A percentile compares a stretch with the other conserved stretches of the same genome.
Evolutionary conservation across 2,797 vertebrate species (phyloP).

Genomic region (Malacoctenus gilli): DNA sequence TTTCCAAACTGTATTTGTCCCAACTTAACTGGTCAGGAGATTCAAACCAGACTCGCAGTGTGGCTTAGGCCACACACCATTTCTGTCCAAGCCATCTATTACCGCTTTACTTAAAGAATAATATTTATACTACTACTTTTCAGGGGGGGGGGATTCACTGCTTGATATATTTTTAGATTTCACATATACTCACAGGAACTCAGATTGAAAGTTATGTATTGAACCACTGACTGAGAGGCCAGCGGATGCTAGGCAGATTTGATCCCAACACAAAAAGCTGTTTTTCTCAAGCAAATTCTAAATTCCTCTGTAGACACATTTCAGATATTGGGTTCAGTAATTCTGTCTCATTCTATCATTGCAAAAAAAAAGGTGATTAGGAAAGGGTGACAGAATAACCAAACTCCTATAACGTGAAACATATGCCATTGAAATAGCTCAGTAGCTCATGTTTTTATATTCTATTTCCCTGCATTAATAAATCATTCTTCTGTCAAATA

Average conservation of each 20-base stretch:
- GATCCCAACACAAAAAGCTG: constrained; percentile 12
- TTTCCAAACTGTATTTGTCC: constrained; percentile 29
- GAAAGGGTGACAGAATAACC: no score
- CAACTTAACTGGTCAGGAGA: constrained; percentile 20
- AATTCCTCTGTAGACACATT: neutral
- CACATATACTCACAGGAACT: no score
- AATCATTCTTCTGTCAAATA: constrained; percentile 30
- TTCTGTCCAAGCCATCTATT: constrained; percentile 28
- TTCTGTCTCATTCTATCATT: no score
- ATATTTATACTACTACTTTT: constrained; percentile 43
- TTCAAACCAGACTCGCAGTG: constrained; percentile 37
- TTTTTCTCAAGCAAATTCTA: neutral
- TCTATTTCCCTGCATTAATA: constrained; percentile 18
- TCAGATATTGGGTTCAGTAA: no score
- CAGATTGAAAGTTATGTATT: constrained; percentile 42
- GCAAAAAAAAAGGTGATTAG: no score
- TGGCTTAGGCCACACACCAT: constrained; percentile 27
- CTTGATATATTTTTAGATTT: no score
- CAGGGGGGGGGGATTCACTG: no score
- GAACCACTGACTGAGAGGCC: constrained; percentile 8
- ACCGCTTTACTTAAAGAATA: constrained; percentile 50
- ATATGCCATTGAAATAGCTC: no score
- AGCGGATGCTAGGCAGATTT: constrained; percentile 32
- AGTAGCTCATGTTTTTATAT: constrained; percentile 15
- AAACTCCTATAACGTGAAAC: no score